phyloP scores from a whole-genome alignment of 2,888 invertebrate genomes.

The Drosophila trichaetosa region DNA sequence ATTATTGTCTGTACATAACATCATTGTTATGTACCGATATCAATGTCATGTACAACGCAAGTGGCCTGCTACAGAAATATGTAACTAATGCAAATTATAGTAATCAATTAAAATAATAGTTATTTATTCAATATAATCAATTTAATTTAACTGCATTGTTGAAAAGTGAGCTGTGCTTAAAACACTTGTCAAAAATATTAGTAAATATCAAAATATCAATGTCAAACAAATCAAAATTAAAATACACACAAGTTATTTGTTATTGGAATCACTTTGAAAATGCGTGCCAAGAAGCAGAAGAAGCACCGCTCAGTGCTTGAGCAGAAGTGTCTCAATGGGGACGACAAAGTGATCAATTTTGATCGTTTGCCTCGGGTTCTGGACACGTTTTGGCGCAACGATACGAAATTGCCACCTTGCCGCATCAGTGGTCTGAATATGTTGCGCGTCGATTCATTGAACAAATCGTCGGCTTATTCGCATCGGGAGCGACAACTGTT shows the following conservation, averaged over 20 bases:
- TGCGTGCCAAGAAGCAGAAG: slow-evolving; percentile 2
- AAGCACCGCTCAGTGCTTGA: neutral
- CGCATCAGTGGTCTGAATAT: slow-evolving; percentile 8
- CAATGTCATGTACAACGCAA: neutral
- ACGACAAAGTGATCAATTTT: neutral
- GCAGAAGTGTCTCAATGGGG: slow-evolving; percentile 31
- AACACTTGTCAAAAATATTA: neutral
- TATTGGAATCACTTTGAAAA: neutral
- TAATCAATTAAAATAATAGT: neutral
- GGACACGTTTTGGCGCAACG: slow-evolving; percentile 46
- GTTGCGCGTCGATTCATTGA: neutral
- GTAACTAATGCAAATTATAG: neutral
- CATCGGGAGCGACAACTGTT: slow-evolving; percentile 55
- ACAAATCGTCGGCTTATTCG: slow-evolving; percentile 41
- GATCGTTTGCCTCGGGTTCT: slow-evolving; percentile 29
- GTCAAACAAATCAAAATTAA: neutral
- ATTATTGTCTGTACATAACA: no score
- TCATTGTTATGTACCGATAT: no score
- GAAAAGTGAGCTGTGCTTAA: neutral
- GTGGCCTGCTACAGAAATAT: neutral
- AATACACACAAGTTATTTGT: neutral
- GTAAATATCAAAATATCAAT: neutral
- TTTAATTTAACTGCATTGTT: neutral
- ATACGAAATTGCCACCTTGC: neutral
- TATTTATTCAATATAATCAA: neutral